Evolutionary conservation across 2,888 invertebrate genomes (phyloP), one percentile per base, ranked within the genome.

Genomic region (Agrypnus murinus): DNA sequence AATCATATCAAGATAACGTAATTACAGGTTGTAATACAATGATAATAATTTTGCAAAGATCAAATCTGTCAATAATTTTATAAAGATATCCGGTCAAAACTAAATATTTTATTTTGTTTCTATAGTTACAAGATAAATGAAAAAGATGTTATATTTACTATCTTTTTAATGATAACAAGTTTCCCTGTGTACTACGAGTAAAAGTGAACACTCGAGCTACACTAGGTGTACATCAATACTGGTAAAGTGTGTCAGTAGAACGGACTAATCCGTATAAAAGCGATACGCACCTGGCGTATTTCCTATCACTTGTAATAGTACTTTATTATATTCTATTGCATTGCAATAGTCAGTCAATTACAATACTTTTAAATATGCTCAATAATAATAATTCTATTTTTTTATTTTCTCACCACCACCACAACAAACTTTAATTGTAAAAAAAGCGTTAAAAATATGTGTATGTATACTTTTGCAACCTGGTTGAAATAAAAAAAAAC

Each of bases 401-500:
- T 5, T 31, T 36, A 38, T 14, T 15, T 38, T 36, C 36, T 15
- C 9, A 34, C 36, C n/a, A n/a, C n/a, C n/a, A n/a, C n/a, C n/a
- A n/a, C n/a, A n/a, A n/a, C n/a, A n/a, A n/a, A 6, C 8, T 12
- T 31, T 31, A 31, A 36, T 31, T 55, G 15, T 38, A 17, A n/a
- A 7, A n/a, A n/a, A 38, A 31, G n/a, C 55, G 36, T 36, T 55
- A 31, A 12, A 48, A 34, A 36, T 55, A 4, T 38, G 31, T 32
- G 43, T 38, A 53, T 17, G 1, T 38, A 46, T 43, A 38, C 8
- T 66, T 50, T 62, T 57, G 57, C 63, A 55, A 65, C 55, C 36
- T 19, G 36, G 53, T 63, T 60, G 38, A 76, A n/a, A n/a, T n/a
- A n/a, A n/a, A 81, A 73, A 77, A 75, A 77, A 77, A 74, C 76